These are phyloP conservation scores for Goniozus legneri DNA, from an alignment of 1,140 invertebrate genomes.

Conservation along the genomic window DNA sequence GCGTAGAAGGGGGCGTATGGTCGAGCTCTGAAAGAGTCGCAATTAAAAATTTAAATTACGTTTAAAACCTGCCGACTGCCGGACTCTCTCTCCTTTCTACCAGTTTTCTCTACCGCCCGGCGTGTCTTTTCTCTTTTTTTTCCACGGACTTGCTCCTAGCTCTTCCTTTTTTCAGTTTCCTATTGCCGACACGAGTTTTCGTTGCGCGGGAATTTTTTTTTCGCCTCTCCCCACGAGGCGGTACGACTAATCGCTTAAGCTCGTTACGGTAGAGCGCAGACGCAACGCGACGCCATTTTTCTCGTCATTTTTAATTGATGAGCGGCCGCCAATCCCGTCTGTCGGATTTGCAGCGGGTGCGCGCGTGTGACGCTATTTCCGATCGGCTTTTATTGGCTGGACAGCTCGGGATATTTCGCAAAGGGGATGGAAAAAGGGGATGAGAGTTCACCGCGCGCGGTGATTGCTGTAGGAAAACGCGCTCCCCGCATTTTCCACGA, in stretches of 20 bases:
- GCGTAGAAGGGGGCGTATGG: slow-evolving; percentile 1
- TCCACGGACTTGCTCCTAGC: not conserved
- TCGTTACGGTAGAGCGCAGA: slow-evolving; percentile 37
- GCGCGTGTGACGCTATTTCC: slow-evolving; percentile 26
- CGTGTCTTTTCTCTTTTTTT: slow-evolving; percentile 8
- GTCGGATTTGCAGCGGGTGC: slow-evolving; percentile 47
- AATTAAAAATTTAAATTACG: slow-evolving; percentile 48
- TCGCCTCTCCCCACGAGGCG: too few relatives aligned
- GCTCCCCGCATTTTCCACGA: slow-evolving; percentile 27
- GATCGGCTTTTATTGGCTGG: slow-evolving; percentile 26
- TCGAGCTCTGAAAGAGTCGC: slow-evolving; percentile 32
- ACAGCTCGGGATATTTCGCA: slow-evolving; percentile 17
- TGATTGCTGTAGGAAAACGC: slow-evolving; percentile 25
- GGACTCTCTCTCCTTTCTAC: slow-evolving; percentile 8
- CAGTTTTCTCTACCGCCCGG: slow-evolving; percentile 17
- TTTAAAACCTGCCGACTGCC: slow-evolving; percentile 34
- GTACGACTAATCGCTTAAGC: slow-evolving; percentile 48
- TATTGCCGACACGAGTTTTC: too few relatives aligned
- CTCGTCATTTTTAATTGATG: slow-evolving; percentile 52
- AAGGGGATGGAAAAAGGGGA: slow-evolving; percentile 19
- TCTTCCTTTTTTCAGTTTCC: slow-evolving; percentile 5
- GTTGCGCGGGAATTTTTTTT: too few relatives aligned
- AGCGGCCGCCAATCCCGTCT: slow-evolving; percentile 41
- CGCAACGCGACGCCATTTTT: slow-evolving; percentile 19
- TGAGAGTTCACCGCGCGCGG: slow-evolving; percentile 15